Percentiles rank a stretch among this genome's conserved stretches.
Conservation (phyloP, 2,888 invertebrate species). For the Chaetogeoica ovagalla region DNA sequence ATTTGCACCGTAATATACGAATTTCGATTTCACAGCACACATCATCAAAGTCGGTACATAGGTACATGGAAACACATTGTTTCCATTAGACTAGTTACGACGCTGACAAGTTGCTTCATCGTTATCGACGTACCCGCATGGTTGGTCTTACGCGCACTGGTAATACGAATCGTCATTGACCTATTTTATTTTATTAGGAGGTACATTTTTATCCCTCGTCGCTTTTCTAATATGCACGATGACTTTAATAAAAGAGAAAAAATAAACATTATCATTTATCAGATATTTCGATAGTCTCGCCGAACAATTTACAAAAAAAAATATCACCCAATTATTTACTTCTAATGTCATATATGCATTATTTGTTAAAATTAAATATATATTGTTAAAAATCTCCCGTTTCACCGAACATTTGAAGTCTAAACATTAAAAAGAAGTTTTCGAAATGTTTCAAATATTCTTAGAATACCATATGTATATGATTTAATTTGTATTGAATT, state of each 20-base stretch:
- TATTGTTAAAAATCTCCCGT: too few species aligned
- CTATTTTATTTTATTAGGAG: constrained; percentile 31
- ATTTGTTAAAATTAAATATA: too few species aligned
- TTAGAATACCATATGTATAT: too few species aligned
- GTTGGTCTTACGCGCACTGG: background rate
- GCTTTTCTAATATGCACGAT: background rate
- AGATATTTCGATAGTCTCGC: background rate
- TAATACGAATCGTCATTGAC: constrained; percentile 33
- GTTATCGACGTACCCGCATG: constrained; percentile 48
- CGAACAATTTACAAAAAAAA: background rate
- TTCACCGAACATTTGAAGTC: too few species aligned
- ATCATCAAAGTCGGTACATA: background rate
- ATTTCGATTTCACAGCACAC: background rate
- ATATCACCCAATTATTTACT: too few species aligned
- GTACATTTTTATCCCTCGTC: background rate
- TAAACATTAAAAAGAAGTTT: too few species aligned
- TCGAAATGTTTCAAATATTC: too few species aligned
- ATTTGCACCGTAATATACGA: background rate
- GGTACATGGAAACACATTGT: constrained; percentile 13
- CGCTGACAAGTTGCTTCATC: constrained; percentile 8
- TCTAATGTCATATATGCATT: too few species aligned
- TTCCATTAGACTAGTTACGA: constrained; percentile 34
- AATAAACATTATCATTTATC: background rate
- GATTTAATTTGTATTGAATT: too few species aligned
- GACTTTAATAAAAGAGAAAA: background rate